These are phyloP conservation scores for Aurelia coerulea DNA, from an alignment of 30 jellyfish, hydroid and myxozoan species.

Conservation along the genomic window DNA sequence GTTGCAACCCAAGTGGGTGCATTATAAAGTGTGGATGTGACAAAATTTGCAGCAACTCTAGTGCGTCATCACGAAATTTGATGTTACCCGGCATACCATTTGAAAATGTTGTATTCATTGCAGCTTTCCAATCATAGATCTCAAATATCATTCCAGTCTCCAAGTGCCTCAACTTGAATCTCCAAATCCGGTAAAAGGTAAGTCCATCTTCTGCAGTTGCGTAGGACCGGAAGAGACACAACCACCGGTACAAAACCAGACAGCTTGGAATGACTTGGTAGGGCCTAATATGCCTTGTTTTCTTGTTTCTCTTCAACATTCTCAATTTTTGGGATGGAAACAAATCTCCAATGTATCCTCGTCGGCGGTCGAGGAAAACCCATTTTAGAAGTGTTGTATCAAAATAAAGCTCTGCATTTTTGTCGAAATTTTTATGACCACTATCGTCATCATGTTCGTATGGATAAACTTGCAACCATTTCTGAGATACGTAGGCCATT, in stretches of 20 bases:
- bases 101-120: conserved; percentile 89
- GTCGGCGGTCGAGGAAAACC: conserved; percentile 91
- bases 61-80: conserved; percentile 75
- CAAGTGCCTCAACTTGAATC: conserved; percentile 87
- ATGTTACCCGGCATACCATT: conserved; percentile 85
- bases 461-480: conserved; percentile 93
- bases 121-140: conserved; percentile 99
- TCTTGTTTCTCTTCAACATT: conserved; percentile 47
- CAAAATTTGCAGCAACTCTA: conserved; percentile 83
- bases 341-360: conserved; percentile 87
- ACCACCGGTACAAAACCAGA: conserved; percentile 93
- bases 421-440: conserved; percentile 49
- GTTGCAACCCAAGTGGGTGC: conserved; percentile 96
- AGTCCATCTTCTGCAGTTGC: conserved; percentile 96
- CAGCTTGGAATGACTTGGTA: conserved; percentile 99
- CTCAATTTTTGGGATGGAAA: conserved; percentile 64
- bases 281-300: conserved; percentile 84
- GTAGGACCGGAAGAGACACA: conserved; percentile 80
- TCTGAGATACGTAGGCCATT: conserved; percentile 73
- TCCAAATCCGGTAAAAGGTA: conserved; percentile 97
- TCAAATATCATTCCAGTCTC: conserved; percentile 96
- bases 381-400: conserved; percentile 84
- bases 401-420: conserved; percentile 90
- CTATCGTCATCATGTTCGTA: conserved; percentile 81
- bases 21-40: conserved; percentile 96